Conservation (phyloP, 2,888 invertebrate genomes). For the Sacculina carcini region DNA sequence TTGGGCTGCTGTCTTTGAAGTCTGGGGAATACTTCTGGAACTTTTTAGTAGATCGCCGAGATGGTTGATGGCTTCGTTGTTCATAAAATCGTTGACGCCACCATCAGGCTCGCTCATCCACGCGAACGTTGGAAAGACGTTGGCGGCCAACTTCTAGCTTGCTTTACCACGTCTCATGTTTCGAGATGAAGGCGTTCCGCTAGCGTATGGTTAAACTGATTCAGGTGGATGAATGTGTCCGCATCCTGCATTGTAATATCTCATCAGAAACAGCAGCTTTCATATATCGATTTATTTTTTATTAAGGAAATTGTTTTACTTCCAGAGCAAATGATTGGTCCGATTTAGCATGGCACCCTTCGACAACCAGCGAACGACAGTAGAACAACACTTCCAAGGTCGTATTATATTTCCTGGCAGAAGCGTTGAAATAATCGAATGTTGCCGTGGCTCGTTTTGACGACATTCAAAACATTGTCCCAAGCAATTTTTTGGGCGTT, state of each 20-base stretch:
- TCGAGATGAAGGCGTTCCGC: conserved; percentile 1
- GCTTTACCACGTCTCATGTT: conserved; percentile 1
- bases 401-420: conserved; percentile 1
- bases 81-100: conserved; percentile 1
- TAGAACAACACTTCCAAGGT: too few species aligned
- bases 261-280: conserved; percentile 4
- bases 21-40: conserved; percentile 1
- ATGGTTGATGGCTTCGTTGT: too few species aligned
- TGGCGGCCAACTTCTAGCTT: background rate
- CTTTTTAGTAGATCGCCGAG: background rate
- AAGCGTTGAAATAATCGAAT: conserved; percentile 3
- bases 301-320: background rate
- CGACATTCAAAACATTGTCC: background rate
- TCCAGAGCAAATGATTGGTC: background rate
- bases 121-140: background rate
- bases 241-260: conserved; percentile 1
- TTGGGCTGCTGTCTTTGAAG: background rate
- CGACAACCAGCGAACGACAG: conserved; percentile 2
- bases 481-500: conserved; percentile 1
- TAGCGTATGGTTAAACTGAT: background rate
- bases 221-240: background rate
- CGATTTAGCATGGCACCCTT: conserved; percentile 2
- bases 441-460: background rate
- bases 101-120: conserved; percentile 2
- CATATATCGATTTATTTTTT: background rate